A percentile compares a stretch with the other conserved stretches of the same genome.
These are phyloP conservation scores for Spisula subtruncata DNA, from an alignment of 2,888 invertebrate species.

Conservation along the genomic window DNA sequence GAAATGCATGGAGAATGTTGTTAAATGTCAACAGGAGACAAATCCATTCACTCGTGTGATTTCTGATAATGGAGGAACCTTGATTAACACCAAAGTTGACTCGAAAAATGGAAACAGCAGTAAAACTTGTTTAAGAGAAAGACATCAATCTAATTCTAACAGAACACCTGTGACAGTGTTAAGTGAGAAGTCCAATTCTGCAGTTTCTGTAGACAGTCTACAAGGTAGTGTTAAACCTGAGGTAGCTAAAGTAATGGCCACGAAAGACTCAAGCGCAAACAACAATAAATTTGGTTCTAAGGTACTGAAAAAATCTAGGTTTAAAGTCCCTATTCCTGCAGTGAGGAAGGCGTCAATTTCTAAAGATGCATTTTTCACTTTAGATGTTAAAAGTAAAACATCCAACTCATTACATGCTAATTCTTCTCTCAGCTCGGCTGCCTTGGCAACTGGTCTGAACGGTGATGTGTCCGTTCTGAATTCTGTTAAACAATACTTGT, in stretches of 20 bases:
- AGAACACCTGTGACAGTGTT: not conserved
- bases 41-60: too few relatives aligned
- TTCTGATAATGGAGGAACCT: too few relatives aligned
- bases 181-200: not conserved
- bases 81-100: not conserved
- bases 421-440: not conserved
- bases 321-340: slow-evolving; percentile 25
- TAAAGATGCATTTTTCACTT: slow-evolving; percentile 51
- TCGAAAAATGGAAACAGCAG: not conserved
- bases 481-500: slow-evolving; percentile 64
- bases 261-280: not conserved
- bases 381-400: slow-evolving; percentile 4
- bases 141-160: not conserved
- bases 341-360: slow-evolving; percentile 15
- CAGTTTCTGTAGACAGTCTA: not conserved
- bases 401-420: not conserved
- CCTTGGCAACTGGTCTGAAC: not conserved
- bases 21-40: not conserved
- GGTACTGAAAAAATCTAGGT: slow-evolving; percentile 19
- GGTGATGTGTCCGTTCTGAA: slow-evolving; percentile 46
- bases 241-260: not conserved
- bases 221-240: not conserved
- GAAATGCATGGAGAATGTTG: not conserved
- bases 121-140: not conserved
- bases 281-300: not conserved